Evolutionary conservation across 2,888 invertebrate genomes (phyloP).

Genomic region (Acronicta aceris): DNA sequence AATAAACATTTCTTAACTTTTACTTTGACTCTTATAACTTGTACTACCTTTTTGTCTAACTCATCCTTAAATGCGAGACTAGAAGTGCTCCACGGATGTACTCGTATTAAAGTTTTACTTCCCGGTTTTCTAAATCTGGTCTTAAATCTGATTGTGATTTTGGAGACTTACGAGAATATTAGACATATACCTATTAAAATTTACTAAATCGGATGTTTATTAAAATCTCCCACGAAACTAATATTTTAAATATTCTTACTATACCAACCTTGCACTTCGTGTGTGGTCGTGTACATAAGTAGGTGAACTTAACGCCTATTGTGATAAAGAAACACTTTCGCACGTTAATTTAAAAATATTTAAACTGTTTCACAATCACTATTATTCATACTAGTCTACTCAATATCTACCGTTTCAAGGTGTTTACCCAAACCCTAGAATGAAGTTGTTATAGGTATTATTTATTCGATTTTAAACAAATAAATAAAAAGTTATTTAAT

Average conservation of each 20-base stretch:
- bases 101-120: too few species aligned
- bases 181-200: too few species aligned
- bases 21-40: slow-evolving; percentile 6
- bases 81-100: neutral
- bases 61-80: slow-evolving; percentile 11
- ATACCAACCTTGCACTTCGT: slow-evolving; percentile 62
- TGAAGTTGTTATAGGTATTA: too few species aligned
- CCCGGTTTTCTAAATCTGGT: too few species aligned
- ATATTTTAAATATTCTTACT: slow-evolving; percentile 22
- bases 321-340: slow-evolving; percentile 59
- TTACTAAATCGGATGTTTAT: too few species aligned
- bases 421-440: slow-evolving; percentile 4
- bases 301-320: slow-evolving; percentile 59
- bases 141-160: too few species aligned
- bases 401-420: slow-evolving; percentile 27
- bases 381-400: slow-evolving; percentile 22
- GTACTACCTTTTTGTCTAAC: slow-evolving; percentile 1
- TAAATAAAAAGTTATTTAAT: too few species aligned
- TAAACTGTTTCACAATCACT: slow-evolving; percentile 56
- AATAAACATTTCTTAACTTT: too few species aligned
- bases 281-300: slow-evolving; percentile 48
- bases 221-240: too few species aligned
- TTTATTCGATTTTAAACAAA: too few species aligned
- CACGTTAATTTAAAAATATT: slow-evolving; percentile 61
- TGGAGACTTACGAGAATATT: too few species aligned